Conservation (phyloP, 2,888 invertebrate genomes). For the Lacanobia wlatinum region DNA sequence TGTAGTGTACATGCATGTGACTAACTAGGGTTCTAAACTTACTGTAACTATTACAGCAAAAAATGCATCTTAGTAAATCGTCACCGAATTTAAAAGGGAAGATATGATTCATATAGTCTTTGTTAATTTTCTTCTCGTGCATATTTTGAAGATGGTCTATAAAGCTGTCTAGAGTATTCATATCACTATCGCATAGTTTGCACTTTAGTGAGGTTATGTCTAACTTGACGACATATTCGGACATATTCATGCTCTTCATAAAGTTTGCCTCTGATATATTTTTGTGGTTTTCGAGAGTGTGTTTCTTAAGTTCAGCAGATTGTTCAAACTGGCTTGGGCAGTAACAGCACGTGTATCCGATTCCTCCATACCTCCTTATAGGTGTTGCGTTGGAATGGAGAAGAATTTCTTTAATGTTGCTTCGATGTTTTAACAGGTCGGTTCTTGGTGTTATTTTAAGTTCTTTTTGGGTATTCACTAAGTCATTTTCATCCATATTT, state of each 20-base stretch:
- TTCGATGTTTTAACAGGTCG: conserved; percentile 73
- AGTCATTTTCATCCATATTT: background rate
- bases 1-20: conserved; percentile 77
- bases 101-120: conserved; percentile 70
- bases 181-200: conserved; percentile 50
- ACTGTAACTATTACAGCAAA: conserved; percentile 48
- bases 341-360: conserved; percentile 75
- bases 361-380: conserved; percentile 70
- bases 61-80: conserved; percentile 55
- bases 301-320: conserved; percentile 73
- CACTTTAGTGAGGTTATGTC: conserved; percentile 72
- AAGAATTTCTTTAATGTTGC: conserved; percentile 72
- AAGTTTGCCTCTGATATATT: conserved; percentile 67
- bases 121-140: conserved; percentile 65
- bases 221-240: conserved; percentile 73
- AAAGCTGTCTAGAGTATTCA: conserved; percentile 61
- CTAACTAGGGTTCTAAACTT: conserved; percentile 61
- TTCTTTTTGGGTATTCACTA: conserved; percentile 12
- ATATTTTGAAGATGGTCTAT: conserved; percentile 59
- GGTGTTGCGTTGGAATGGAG: conserved; percentile 78
- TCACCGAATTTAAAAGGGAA: conserved; percentile 74
- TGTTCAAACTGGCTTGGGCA: conserved; percentile 69
- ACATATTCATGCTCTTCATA: conserved; percentile 71
- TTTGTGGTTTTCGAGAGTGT: conserved; percentile 69
- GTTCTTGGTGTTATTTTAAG: conserved; percentile 57